A percentile compares a stretch with the other conserved stretches of the same genome.
Evolutionary conservation across 2,113 vertebrate genomes (phyloP).

Genomic region (Cranoglanis bouderius): DNA sequence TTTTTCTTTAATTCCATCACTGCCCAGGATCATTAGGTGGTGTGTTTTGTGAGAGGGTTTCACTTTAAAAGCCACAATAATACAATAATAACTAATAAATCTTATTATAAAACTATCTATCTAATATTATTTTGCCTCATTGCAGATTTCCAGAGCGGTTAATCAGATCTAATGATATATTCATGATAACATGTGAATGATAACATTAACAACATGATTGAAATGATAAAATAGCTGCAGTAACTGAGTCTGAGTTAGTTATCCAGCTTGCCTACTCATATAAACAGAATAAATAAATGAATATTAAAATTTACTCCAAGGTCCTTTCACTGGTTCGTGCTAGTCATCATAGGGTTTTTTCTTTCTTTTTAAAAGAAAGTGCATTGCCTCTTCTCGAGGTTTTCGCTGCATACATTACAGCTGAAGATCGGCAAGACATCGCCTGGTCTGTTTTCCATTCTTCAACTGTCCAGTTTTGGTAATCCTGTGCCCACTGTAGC

Average conservation of each 20-base stretch:
- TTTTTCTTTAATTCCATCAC: neutral
- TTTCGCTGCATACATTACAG: too few relatives aligned
- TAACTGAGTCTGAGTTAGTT: too few relatives aligned
- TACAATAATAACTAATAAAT: too few relatives aligned
- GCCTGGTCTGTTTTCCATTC: too few relatives aligned
- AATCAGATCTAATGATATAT: too few relatives aligned
- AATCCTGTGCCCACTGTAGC: too few relatives aligned
- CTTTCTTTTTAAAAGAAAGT: too few relatives aligned
- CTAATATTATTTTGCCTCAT: neutral
- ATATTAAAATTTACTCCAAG: neutral
- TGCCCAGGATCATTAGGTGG: constrained; percentile 2
- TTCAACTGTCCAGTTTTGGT: too few relatives aligned
- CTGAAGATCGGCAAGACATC: too few relatives aligned
- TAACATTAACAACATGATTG: neutral
- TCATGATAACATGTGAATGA: neutral
- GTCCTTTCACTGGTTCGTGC: neutral
- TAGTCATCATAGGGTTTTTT: neutral
- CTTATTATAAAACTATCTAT: too few relatives aligned
- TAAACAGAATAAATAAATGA: neutral
- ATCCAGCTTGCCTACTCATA: neutral
- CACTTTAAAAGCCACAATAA: too few relatives aligned
- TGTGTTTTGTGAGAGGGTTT: neutral
- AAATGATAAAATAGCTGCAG: neutral
- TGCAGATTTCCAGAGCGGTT: neutral
- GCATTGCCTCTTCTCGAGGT: too few relatives aligned